Base-by-base conservation (phyloP, 2,113 vertebrate species). In the Nannospalax galili region DNA sequence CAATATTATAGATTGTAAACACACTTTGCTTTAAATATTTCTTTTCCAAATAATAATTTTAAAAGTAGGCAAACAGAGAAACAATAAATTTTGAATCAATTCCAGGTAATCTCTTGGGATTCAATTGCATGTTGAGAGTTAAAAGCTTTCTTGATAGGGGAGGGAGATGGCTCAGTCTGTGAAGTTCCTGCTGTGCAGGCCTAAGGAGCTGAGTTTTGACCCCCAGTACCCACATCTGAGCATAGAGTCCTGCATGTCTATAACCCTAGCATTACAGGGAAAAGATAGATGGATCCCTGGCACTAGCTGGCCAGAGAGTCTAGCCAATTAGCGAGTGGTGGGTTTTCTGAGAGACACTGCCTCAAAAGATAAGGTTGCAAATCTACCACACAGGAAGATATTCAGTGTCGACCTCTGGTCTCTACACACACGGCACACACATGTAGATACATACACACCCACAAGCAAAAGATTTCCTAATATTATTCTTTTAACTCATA, bases 41-140 rank as follows among this genome's bases (percentile, higher is more conserved):
- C 6, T 72, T 93, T 90, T 64, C 52, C 37, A 82, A 87, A 88
- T 70, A 74, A 52, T 79, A 69, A 73, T 74, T 80, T 84, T 12
- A 60, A 88, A 91, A 84, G 30, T 56, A 81, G 17, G 5, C 30
- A 82, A 77, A 92, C 64, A 86, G 24, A 67, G 30, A 93, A 88
- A 74, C 15, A 42, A 19, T 84, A 56, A 37, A 89, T 94, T 80
- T 73, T 95, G 40, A 62, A 70, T 86, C 35, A 7, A 12, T 52
- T 28, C 73, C 3, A 40, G 60, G 40, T 37, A 67, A 24, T 15
- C 2, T 20, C 24, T 52, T 73, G 45, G 52, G 58, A 84, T 85
- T 95, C 4, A 81, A 60, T 84, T 93, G 60, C 14, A 4, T 42
- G 32, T n/a, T 45, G 42, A 35, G 30, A 84, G 65, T 58, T 70